phyloP scores from a whole-genome alignment of 2,113 vertebrate genomes.

The Arothron firmamentum region DNA sequence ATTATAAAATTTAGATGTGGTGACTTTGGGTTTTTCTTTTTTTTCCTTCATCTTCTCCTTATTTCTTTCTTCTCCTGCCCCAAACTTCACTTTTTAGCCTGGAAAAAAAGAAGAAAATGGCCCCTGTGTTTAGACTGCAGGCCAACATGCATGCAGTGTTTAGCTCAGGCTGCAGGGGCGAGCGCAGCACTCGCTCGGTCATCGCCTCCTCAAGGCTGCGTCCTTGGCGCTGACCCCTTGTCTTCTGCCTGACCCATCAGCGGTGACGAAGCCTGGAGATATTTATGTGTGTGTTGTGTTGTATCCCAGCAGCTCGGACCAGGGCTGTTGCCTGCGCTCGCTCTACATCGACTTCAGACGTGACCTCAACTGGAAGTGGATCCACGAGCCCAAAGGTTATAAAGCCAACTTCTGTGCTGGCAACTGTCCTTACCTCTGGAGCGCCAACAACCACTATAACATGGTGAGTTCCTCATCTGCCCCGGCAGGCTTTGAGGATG shows the following conservation, averaged over 20 bases:
- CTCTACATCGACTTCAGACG: constrained; percentile 81
- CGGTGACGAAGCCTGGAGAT: background rate
- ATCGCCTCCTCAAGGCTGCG: constrained; percentile 42
- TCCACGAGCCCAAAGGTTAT: constrained; percentile 81
- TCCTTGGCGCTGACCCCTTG: constrained; percentile 38
- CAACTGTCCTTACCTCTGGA: constrained; percentile 81
- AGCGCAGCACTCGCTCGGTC: constrained; percentile 1
- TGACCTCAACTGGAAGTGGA: constrained; percentile 85
- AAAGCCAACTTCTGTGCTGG: constrained; percentile 81
- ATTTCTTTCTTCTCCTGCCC: constrained; percentile 16
- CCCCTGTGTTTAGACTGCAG: constrained; percentile 60
- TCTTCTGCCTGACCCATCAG: constrained; percentile 29
- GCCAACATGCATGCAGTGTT: constrained; percentile 39
- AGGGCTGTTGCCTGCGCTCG: constrained; percentile 78
- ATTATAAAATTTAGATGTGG: constrained; percentile 25
- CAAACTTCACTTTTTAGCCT: constrained; percentile 28
- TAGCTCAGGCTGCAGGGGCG: constrained; percentile 41
- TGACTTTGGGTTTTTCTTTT: constrained; percentile 24
- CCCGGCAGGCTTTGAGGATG: too few species aligned
- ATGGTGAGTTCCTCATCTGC: constrained; percentile 63
- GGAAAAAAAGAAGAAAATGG: constrained; percentile 41
- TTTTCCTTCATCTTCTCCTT: too few species aligned
- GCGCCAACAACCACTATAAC: constrained; percentile 81
- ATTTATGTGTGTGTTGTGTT: constrained; percentile 10
- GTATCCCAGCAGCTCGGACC: constrained; percentile 67